Percentiles rank a stretch among this genome's conserved stretches.
Conservation (phyloP, 2,888 invertebrate genomes). For the Bellardia pandia region DNA sequence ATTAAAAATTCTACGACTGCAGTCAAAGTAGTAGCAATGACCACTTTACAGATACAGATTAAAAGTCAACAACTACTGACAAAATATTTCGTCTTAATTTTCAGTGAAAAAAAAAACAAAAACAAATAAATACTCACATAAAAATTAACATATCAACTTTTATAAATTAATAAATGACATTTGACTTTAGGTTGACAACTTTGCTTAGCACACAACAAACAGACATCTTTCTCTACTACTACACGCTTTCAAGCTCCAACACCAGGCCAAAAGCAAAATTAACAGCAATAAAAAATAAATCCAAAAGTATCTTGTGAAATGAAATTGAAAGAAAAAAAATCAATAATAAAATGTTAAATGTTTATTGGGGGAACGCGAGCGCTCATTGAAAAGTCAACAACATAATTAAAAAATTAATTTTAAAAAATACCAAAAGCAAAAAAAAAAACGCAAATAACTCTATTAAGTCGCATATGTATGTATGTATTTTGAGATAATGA, state of each 20-base stretch:
- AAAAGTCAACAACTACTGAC: slow-evolving; percentile 52
- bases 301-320: slow-evolving; percentile 47
- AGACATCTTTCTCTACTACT: not conserved
- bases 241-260: not conserved
- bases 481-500: slow-evolving; percentile 59
- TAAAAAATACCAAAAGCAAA: slow-evolving; percentile 38
- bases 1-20: slow-evolving; percentile 49
- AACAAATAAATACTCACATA: not conserved
- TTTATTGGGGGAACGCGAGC: slow-evolving; percentile 52
- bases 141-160: slow-evolving; percentile 81
- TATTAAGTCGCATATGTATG: slow-evolving; percentile 63
- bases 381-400: slow-evolving; percentile 63
- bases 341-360: slow-evolving; percentile 23
- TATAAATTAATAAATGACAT: slow-evolving; percentile 79
- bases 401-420: slow-evolving; percentile 71
- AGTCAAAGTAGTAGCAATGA: slow-evolving; percentile 48
- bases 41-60: slow-evolving; percentile 49
- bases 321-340: not conserved
- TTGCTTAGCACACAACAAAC: slow-evolving; percentile 26
- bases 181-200: slow-evolving; percentile 81
- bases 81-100: slow-evolving; percentile 62
- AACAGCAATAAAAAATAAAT: slow-evolving; percentile 1
- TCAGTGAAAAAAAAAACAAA: slow-evolving; percentile 2
- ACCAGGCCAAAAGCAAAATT: not conserved
- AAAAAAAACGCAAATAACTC: slow-evolving; percentile 66